Evolutionary conservation across 2,797 vertebrate species (phyloP).

Genomic region (Furcifer pardalis): DNA sequence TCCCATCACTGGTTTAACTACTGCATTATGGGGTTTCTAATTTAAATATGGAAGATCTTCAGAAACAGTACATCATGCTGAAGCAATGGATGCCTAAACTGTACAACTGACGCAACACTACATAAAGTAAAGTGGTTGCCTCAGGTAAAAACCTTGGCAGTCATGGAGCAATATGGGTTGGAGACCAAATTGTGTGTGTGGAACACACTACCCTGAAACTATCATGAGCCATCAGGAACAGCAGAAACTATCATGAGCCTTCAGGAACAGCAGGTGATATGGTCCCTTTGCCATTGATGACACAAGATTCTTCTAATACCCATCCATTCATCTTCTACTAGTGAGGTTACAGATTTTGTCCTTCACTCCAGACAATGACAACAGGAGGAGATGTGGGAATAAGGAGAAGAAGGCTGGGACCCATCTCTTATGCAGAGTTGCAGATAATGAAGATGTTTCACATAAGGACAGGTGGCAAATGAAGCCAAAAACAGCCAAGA

Average conservation of each 20-base stretch:
- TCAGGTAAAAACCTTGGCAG: neutral
- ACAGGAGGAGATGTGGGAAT: no score
- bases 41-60: neutral
- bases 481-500: no score
- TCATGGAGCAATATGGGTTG: neutral
- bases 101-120: neutral
- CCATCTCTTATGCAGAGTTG: no score
- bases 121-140: neutral
- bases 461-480: no score
- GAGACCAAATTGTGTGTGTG: neutral
- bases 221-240: neutral
- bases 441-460: no score
- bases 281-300: neutral
- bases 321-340: neutral
- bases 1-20: no score
- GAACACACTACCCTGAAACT: neutral
- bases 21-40: no score
- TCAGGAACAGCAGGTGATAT: neutral
- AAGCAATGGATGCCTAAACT: neutral
- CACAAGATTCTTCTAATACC: neutral
- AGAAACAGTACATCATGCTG: neutral
- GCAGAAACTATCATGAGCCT: neutral
- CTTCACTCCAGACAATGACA: no score
- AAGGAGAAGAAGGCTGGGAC: no score
- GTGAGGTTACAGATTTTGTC: no score